Evolutionary conservation across 2,797 vertebrate genomes (phyloP), one percentile per base, ranked within the genome.

Genomic region (Pitangus sulphuratus): DNA sequence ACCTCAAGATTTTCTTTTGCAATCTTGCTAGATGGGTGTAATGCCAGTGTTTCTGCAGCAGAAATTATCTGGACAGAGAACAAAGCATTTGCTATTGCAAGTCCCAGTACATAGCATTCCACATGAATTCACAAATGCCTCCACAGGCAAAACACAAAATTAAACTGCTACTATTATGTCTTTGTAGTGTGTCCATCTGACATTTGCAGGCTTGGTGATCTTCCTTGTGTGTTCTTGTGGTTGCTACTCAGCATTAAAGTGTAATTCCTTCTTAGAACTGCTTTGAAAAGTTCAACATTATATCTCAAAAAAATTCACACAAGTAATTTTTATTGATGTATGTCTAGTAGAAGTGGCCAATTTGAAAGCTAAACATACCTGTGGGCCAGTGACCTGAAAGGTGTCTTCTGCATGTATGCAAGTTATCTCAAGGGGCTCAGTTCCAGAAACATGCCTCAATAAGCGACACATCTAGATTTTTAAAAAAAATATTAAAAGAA

Each of bases 1-100:
- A 99, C 99, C 70, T 99, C 99, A 84, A 99, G 98, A 97, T 99
- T 99, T 98, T 99, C 99, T 98, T 99, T 99, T 40, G 99, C 99
- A 53, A 99, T 99, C 98, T 99, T 99, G 96, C 99, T 99, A 94
- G 99, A 99, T 6, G 99, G 99, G 97, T 99, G 99, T 26, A 99
- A 98, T 31, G 99, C 99, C 96, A 99, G 82, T 4, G 99, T 99
- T 97, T 99, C 99, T 72, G 99, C 99, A 60, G 99, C 99, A 11
- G 99, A 99, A 97, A 99, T 98, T 93, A 99, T 99, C 99, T 99
- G 96, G 70, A 90, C n/a, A 82, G 74, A 95, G 97, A 57, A 97
- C 62, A 93, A 88, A 95, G 22, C 11, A 9, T 42, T 75, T 70
- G 30, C n/a, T 79, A 21, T n/a, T 60, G 4, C 7, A 62, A 91